Conservation (phyloP, 1,140 invertebrate genomes). For the Acromyrmex echinatior region DNA sequence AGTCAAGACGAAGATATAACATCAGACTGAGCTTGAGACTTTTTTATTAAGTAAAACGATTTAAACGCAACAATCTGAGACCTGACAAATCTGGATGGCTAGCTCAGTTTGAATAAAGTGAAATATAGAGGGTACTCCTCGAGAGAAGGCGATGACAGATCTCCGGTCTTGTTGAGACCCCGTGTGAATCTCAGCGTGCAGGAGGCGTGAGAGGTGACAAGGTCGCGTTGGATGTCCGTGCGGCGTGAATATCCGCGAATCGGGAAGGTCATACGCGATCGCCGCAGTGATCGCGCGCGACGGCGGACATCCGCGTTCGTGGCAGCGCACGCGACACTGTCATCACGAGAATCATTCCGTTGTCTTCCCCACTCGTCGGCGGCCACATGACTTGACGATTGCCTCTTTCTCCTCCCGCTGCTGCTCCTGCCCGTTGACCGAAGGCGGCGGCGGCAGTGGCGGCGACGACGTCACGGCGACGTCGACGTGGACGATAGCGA, state of each 20-base stretch:
- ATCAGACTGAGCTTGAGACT: not conserved
- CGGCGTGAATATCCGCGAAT: constrained; percentile 39
- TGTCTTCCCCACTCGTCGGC: constrained; percentile 54
- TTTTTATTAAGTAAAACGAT: constrained; percentile 4
- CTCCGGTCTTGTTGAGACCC: not conserved
- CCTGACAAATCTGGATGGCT: not conserved
- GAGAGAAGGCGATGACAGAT: not conserved
- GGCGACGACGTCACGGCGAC: constrained; percentile 62
- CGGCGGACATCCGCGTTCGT: not conserved
- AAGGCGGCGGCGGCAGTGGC: constrained; percentile 69
- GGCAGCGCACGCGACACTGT: constrained; percentile 10
- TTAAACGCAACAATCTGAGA: not conserved
- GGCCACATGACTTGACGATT: constrained; percentile 71
- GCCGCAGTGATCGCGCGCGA: not conserved
- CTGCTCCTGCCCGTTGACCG: constrained; percentile 70
- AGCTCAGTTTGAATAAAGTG: not conserved
- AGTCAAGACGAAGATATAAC: not conserved
- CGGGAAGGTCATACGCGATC: constrained; percentile 43
- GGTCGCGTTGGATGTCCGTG: constrained; percentile 55
- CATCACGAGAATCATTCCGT: constrained; percentile 45
- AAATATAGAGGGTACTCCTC: not conserved
- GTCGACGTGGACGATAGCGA: constrained; percentile 53
- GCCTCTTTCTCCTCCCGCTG: constrained; percentile 63
- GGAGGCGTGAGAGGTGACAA: not conserved
- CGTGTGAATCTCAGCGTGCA: not conserved